Evolutionary conservation across 1,140 invertebrate species (phyloP).

Genomic region (Chelonus insularis): DNA sequence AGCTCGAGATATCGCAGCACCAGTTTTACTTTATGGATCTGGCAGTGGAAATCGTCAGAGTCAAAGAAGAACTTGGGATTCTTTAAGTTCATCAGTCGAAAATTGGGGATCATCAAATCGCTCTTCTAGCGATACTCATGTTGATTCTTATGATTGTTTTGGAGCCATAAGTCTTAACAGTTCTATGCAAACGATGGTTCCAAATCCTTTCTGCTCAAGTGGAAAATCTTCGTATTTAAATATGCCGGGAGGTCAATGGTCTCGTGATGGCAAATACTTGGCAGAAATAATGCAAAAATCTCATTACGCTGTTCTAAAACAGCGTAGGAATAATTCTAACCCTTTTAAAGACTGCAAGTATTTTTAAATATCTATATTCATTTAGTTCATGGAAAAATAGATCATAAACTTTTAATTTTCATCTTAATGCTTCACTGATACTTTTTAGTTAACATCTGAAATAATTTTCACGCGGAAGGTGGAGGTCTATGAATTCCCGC

Average conservation of each 20-base stretch:
- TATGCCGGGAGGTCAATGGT: conserved; percentile 75
- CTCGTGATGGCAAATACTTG: conserved; percentile 69
- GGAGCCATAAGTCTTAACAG: conserved; percentile 69
- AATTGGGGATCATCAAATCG: conserved; percentile 18
- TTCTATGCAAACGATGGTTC: conserved; percentile 75
- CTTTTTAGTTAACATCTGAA: too few species aligned
- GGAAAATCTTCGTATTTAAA: conserved; percentile 66
- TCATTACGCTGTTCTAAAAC: conserved; percentile 52
- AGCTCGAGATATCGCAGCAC: conserved; percentile 64
- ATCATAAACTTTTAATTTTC: not conserved
- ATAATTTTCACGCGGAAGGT: not conserved
- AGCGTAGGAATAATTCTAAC: not conserved
- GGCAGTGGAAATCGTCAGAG: conserved; percentile 32
- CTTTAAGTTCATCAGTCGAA: conserved; percentile 38
- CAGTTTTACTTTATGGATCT: conserved; percentile 59
- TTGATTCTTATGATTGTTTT: conserved; percentile 71
- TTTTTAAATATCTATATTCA: too few species aligned
- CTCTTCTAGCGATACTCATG: conserved; percentile 58
- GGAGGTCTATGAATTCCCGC: conserved; percentile 13
- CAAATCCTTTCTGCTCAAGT: conserved; percentile 67
- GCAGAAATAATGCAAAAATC: conserved; percentile 67
- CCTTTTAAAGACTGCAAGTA: not conserved
- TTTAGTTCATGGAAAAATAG: too few species aligned
- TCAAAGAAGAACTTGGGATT: conserved; percentile 34
- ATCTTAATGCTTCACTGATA: not conserved